These are phyloP conservation scores for Peromyscus leucopus DNA, from an alignment of 2,113 vertebrate genomes.

Conservation along the genomic window DNA sequence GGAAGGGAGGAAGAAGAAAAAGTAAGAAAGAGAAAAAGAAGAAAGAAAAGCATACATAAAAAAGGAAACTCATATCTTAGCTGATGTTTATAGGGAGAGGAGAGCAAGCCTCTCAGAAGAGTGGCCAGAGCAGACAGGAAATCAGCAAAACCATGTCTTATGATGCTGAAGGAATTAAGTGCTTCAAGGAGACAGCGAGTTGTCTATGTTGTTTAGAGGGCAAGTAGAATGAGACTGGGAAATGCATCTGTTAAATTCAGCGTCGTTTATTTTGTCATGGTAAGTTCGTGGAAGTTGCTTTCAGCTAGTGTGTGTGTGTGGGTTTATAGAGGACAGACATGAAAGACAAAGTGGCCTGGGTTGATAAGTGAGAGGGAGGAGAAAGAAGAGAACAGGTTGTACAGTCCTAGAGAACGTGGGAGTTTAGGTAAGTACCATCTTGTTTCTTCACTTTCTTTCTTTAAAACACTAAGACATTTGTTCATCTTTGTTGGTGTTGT, in stretches of 20 bases:
- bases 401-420: neutral
- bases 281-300: neutral
- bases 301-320: neutral
- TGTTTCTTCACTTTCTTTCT: constrained; percentile 21
- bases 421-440: neutral
- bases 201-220: neutral
- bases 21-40: neutral
- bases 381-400: neutral
- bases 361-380: neutral
- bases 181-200: neutral
- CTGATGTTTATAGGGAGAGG: neutral
- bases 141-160: neutral
- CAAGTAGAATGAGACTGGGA: neutral
- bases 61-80: neutral
- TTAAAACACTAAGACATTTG: neutral
- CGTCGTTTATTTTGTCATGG: neutral
- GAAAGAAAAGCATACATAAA: neutral
- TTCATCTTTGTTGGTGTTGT: neutral
- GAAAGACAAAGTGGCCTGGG: neutral
- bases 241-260: neutral
- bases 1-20: too few relatives aligned
- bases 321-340: neutral
- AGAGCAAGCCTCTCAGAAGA: neutral
- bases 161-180: neutral
- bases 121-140: neutral